Conservation (phyloP, 2,888 invertebrate species). For the Xanthorhoe designata region DNA sequence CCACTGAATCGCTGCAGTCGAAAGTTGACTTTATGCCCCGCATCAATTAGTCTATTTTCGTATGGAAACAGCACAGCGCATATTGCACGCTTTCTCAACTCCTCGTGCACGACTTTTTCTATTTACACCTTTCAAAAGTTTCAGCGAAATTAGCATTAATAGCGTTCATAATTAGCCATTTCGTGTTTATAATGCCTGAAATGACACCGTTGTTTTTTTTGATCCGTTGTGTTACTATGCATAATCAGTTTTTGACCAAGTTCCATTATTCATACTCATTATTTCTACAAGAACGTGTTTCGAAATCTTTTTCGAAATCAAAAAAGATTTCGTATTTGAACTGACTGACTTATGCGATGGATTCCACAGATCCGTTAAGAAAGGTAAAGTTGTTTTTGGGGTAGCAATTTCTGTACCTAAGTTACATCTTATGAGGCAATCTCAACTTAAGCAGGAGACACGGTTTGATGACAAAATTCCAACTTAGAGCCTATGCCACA, state of each 20-base stretch:
- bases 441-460: background rate
- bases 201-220: slow-evolving; percentile 17
- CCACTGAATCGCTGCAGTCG: slow-evolving; percentile 39
- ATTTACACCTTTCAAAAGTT: slow-evolving; percentile 56
- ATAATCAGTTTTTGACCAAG: slow-evolving; percentile 9
- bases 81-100: slow-evolving; percentile 73
- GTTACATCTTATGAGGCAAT: background rate
- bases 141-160: slow-evolving; percentile 50
- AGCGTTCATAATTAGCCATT: slow-evolving; percentile 39
- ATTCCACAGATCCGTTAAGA: background rate
- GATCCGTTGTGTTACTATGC: slow-evolving; percentile 15
- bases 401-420: too few relatives aligned
- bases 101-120: slow-evolving; percentile 52
- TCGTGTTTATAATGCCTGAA: slow-evolving; percentile 35
- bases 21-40: slow-evolving; percentile 50
- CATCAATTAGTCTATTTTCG: slow-evolving; percentile 60
- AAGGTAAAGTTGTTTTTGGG: background rate
- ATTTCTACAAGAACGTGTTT: background rate
- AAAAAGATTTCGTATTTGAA: background rate
- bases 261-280: background rate
- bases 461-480: too few relatives aligned
- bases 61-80: slow-evolving; percentile 49
- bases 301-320: too few relatives aligned
- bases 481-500: too few relatives aligned
- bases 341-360: background rate